A percentile compares a stretch with the other conserved stretches of the same genome.
Conservation (phyloP, 2,113 vertebrate genomes). For the Hystrix cristata region DNA sequence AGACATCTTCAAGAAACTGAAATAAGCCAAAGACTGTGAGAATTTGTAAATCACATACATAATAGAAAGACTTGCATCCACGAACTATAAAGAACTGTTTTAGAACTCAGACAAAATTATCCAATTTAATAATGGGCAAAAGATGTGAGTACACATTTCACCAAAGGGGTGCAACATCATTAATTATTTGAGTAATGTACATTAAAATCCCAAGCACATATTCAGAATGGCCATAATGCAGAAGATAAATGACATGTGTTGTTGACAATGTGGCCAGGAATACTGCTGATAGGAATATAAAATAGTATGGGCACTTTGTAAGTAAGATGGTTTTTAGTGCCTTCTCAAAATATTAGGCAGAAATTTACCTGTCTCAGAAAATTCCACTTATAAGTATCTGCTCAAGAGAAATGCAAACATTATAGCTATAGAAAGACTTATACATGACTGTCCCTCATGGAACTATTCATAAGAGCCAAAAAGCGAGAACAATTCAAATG, state of each 20-base stretch:
- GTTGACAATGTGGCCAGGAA: not conserved
- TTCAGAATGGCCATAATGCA: not conserved
- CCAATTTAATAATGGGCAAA: not conserved
- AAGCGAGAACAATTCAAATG: not conserved
- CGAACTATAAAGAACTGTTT: not conserved
- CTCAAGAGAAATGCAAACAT: not conserved
- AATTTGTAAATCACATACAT: not conserved
- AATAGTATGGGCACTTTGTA: not conserved
- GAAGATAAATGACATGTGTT: not conserved
- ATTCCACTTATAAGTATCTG: not conserved
- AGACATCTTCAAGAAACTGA: not conserved
- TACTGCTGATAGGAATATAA: fast-evolving
- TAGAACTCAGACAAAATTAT: slow-evolving; percentile 42
- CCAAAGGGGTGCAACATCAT: not conserved
- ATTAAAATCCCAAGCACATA: not conserved
- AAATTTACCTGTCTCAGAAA: not conserved
- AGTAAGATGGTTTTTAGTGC: not conserved
- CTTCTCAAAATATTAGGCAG: not conserved
- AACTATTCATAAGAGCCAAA: not conserved
- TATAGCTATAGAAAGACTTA: not conserved
- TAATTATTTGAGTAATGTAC: not conserved
- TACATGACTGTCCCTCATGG: not conserved
- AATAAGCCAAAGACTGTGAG: not conserved
- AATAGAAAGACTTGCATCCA: not conserved
- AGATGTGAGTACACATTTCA: not conserved